Evolutionary conservation across 2,888 invertebrate species (phyloP), one percentile per base, ranked within the genome.

Genomic region (Leptarthrus brevirostris): DNA sequence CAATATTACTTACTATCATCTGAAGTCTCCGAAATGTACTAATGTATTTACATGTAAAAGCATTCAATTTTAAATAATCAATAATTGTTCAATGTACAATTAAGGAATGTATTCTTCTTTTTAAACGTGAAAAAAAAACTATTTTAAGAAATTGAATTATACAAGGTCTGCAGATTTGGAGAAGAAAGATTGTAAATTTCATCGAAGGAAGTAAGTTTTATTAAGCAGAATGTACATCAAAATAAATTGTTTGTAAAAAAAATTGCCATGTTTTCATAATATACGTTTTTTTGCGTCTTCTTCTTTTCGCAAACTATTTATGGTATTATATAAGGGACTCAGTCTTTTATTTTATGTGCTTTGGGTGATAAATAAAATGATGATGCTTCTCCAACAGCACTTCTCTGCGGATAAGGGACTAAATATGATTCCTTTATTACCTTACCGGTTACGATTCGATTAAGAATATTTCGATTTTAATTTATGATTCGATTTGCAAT

Each of bases 191-290:
- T 49, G 26, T 24, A 66, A 66, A 49, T 47, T 44, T 49, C 66
- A 66, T 66, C 66, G 49, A 66, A 47, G 47, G 16, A 47, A 12
- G 24, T 24, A 47, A 47, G 47, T 66, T 66, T 66, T 47, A 66
- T 66, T 66, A 47, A 66, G 49, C 49, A 47, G 47, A 66, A 26
- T 47, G 26, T 24, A 66, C 47, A 24, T 47, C 24, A 66, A 66
- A 66, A 66, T 66, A 66, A 66, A 66, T 66, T 66, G 66, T 66
- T 66, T 66, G 24, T 66, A 66, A 66, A 66, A 66, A 66, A n/a
- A n/a, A n/a, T n/a, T n/a, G n/a, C n/a, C n/a, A n/a, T n/a, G n/a
- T n/a, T n/a, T n/a, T n/a, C n/a, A n/a, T n/a, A n/a, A n/a, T n/a
- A n/a, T n/a, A n/a, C n/a, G n/a, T n/a, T n/a, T n/a, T n/a, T n/a